Evolutionary conservation across 2,888 invertebrate genomes (phyloP).

Genomic region (Pseudococcus longispinus): DNA sequence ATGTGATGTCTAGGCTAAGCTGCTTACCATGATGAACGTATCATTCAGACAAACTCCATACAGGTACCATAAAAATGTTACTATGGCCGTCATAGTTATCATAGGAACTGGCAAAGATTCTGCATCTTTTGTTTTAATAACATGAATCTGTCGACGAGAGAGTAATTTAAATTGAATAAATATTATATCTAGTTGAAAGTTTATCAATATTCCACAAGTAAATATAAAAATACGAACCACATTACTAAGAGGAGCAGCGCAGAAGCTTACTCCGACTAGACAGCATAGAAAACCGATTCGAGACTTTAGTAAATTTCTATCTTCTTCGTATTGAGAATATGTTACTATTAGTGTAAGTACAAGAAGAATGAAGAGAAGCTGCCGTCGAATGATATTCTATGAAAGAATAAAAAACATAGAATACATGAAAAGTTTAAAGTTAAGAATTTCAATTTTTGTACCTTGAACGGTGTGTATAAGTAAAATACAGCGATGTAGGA

Average conservation of each 20-base stretch:
- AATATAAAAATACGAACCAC: constrained; percentile 65
- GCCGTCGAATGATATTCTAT: constrained; percentile 69
- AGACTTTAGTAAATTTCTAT: constrained; percentile 66
- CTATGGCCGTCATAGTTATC: constrained; percentile 82
- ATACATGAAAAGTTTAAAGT: neutral
- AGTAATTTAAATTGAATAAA: neutral
- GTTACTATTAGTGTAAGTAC: constrained; percentile 69
- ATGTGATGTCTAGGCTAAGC: neutral
- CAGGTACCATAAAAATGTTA: constrained; percentile 81
- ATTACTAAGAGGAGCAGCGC: constrained; percentile 82
- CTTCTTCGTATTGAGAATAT: constrained; percentile 65
- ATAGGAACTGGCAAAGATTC: constrained; percentile 88
- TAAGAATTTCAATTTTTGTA: constrained; percentile 60
- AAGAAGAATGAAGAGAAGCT: constrained; percentile 69
- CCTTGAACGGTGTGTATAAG: constrained; percentile 76
- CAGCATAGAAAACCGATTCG: constrained; percentile 76
- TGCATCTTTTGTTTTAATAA: constrained; percentile 78
- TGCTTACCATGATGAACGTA: constrained; percentile 76
- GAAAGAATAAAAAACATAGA: constrained; percentile 59
- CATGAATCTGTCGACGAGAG: constrained; percentile 69
- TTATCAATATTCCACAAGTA: neutral
- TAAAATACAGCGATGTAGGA: constrained; percentile 76
- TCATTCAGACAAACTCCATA: constrained; percentile 84
- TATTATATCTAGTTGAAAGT: neutral
- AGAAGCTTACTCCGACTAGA: constrained; percentile 77